Conservation (phyloP, 2,797 vertebrate genomes). For the Artibeus lituratus region DNA sequence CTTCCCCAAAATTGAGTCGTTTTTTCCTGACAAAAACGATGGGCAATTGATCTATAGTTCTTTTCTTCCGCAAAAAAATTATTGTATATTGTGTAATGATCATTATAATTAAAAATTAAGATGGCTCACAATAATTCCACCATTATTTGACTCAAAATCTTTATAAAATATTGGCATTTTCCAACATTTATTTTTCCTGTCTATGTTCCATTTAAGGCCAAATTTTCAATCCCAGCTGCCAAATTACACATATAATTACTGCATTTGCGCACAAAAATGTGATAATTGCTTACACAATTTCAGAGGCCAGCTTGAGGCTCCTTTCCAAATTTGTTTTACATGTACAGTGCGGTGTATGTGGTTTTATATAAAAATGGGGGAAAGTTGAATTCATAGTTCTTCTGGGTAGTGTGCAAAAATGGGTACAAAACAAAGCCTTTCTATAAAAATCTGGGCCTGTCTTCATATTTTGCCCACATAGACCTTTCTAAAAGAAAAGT, state of each 20-base stretch:
- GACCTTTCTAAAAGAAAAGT: background rate
- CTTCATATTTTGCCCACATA: constrained; percentile 5
- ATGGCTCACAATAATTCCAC: constrained; percentile 78
- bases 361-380: constrained; percentile 71
- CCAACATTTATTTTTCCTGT: constrained; percentile 80
- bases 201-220: constrained; percentile 81
- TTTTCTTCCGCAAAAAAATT: constrained; percentile 72
- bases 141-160: constrained; percentile 80
- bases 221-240: constrained; percentile 80
- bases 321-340: constrained; percentile 80
- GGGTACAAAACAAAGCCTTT: constrained; percentile 59
- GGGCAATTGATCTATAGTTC: constrained; percentile 75
- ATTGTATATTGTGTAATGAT: constrained; percentile 78
- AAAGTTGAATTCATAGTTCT: constrained; percentile 67
- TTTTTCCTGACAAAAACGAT: constrained; percentile 67
- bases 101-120: constrained; percentile 81
- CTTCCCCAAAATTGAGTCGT: constrained; percentile 55
- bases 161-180: constrained; percentile 81
- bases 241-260: constrained; percentile 81
- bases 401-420: constrained; percentile 57
- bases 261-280: constrained; percentile 81
- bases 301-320: constrained; percentile 79
- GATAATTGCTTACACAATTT: constrained; percentile 81
- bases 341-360: constrained; percentile 75
- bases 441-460: background rate